phyloP scores from a whole-genome alignment of 2,888 invertebrate species.

The Lomographa bimaculata region DNA sequence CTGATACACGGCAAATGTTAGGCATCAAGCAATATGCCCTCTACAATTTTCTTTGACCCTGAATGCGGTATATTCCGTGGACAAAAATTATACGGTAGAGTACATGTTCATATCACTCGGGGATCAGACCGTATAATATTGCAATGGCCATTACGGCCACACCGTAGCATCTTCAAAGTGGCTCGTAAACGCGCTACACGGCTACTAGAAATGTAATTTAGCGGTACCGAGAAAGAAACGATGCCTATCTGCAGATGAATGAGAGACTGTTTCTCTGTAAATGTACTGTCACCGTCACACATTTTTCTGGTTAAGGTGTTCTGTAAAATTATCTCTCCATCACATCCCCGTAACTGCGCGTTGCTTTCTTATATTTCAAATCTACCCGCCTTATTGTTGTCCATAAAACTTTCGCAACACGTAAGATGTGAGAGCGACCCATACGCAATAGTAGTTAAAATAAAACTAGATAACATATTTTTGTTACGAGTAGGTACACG shows the following conservation, averaged over 20 bases:
- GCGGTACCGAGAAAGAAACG: slow-evolving; percentile 78
- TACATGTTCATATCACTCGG: slow-evolving; percentile 71
- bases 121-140: slow-evolving; percentile 79
- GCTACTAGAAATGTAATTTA: slow-evolving; percentile 82
- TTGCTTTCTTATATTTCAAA: slow-evolving; percentile 56
- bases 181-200: slow-evolving; percentile 78
- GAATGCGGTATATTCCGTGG: slow-evolving; percentile 60
- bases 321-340: slow-evolving; percentile 71
- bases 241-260: slow-evolving; percentile 75
- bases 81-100: slow-evolving; percentile 74
- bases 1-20: slow-evolving; percentile 64
- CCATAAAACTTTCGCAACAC: slow-evolving; percentile 61
- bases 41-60: slow-evolving; percentile 75
- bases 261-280: slow-evolving; percentile 67
- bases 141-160: slow-evolving; percentile 78
- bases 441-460: slow-evolving; percentile 17
- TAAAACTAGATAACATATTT: too few relatives aligned
- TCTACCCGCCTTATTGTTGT: slow-evolving; percentile 50
- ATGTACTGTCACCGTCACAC: slow-evolving; percentile 65
- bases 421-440: slow-evolving; percentile 24
- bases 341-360: slow-evolving; percentile 54
- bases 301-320: slow-evolving; percentile 74
- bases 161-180: slow-evolving; percentile 77
- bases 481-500: slow-evolving; percentile 1
- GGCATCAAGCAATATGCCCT: slow-evolving; percentile 55